These are phyloP conservation scores for Trypoxylon attenuatum DNA, from an alignment of 2,888 invertebrate species.

Conservation along the genomic window DNA sequence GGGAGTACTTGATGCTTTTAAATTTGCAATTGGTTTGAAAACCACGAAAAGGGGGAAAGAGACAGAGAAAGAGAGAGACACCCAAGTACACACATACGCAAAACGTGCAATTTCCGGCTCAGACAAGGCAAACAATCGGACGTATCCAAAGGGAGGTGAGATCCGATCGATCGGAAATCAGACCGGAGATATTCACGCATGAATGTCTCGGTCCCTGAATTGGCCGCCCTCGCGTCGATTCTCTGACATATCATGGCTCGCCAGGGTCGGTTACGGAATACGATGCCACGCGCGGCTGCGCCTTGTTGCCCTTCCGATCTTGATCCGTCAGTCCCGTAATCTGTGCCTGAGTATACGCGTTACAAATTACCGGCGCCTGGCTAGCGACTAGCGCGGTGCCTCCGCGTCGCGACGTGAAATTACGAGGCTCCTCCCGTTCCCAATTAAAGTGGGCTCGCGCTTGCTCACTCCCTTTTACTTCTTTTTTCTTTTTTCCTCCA, in stretches of 20 bases:
- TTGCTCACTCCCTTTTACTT: background rate
- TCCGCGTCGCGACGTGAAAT: constrained; percentile 57
- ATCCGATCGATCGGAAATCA: too few species aligned
- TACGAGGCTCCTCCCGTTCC: constrained; percentile 55
- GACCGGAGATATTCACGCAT: constrained; percentile 12
- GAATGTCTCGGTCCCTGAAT: constrained; percentile 31
- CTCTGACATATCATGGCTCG: constrained; percentile 15
- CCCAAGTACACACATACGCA: too few species aligned
- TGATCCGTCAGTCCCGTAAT: constrained; percentile 33
- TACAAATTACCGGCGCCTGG: constrained; percentile 58
- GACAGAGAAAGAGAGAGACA: too few species aligned
- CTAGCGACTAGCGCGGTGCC: constrained; percentile 41
- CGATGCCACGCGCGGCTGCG: constrained; percentile 41
- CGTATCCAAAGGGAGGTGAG: constrained; percentile 18
- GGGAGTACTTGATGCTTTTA: too few species aligned
- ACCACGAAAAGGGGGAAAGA: too few species aligned
- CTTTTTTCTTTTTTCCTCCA: background rate
- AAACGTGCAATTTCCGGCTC: background rate
- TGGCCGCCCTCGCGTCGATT: constrained; percentile 23
- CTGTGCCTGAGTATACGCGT: constrained; percentile 45
- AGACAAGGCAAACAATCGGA: background rate
- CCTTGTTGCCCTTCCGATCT: constrained; percentile 38
- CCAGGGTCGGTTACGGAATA: constrained; percentile 36
- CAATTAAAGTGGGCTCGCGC: constrained; percentile 46
- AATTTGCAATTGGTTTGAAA: too few species aligned